These are phyloP conservation scores for Dermolepida albohirtum DNA, from an alignment of 2,888 invertebrate genomes.

Conservation along the genomic window DNA sequence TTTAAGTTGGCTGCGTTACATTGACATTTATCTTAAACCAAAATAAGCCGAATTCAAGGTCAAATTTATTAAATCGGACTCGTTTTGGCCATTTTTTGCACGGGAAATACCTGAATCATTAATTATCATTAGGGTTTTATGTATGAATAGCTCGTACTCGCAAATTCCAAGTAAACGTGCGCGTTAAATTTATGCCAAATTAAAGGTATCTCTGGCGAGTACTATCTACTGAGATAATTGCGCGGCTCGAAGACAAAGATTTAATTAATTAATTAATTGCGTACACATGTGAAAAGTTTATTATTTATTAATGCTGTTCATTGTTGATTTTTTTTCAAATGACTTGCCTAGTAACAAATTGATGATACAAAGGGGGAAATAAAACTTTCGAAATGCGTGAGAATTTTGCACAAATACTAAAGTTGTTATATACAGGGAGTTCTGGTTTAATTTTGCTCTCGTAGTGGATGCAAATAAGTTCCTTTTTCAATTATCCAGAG, in stretches of 20 bases:
- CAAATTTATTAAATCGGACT: conserved; percentile 13
- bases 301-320: conserved; percentile 5
- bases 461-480: no score
- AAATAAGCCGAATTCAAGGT: conserved; percentile 24
- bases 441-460: background rate
- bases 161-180: background rate
- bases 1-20: conserved; percentile 9
- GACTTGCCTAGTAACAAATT: background rate
- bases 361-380: background rate
- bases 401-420: background rate
- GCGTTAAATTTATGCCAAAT: background rate
- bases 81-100: conserved; percentile 3
- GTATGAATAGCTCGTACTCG: background rate
- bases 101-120: conserved; percentile 17
- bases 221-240: conserved; percentile 14
- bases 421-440: background rate
- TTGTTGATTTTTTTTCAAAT: conserved; percentile 25
- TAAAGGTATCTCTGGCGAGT: no score
- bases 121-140: conserved; percentile 21
- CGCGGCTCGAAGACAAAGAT: conserved; percentile 9
- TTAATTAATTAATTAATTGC: conserved; percentile 21
- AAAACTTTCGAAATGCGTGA: conserved; percentile 31
- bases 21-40: conserved; percentile 21
- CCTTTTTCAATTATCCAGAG: no score
- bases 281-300: conserved; percentile 18